Evolutionary conservation across 2,888 invertebrate genomes (phyloP).

Genomic region (Monoplex corrugatus): DNA sequence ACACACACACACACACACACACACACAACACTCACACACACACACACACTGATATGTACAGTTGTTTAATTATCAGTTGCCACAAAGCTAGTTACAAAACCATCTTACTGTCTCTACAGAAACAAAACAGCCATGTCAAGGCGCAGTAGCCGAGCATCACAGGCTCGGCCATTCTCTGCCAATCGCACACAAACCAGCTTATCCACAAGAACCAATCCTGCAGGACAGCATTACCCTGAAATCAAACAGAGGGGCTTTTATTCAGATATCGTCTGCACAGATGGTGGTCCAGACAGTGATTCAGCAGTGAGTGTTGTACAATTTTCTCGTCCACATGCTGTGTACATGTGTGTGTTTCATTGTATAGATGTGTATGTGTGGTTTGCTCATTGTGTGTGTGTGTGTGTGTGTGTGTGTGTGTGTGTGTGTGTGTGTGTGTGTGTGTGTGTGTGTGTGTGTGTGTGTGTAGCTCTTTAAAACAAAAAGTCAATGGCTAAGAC

Average conservation of each 20-base stretch:
- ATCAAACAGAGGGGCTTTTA: slow-evolving; percentile 81
- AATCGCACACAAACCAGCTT: slow-evolving; percentile 61
- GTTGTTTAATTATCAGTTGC: too few species aligned
- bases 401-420: neutral
- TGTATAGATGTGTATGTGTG: neutral
- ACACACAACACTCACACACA: neutral
- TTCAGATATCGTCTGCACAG: slow-evolving; percentile 78
- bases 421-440: slow-evolving; percentile 8
- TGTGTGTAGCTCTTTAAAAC: too few species aligned
- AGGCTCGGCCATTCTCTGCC: slow-evolving; percentile 73
- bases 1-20: slow-evolving; percentile 1
- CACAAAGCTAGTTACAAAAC: too few species aligned
- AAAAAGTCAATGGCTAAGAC: neutral
- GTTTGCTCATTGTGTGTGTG: neutral
- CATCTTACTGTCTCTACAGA: neutral
- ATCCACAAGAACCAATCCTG: neutral
- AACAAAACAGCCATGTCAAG: slow-evolving; percentile 15
- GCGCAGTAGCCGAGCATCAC: slow-evolving; percentile 60
- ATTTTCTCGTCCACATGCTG: neutral
- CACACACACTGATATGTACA: neutral
- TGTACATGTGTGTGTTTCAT: too few species aligned
- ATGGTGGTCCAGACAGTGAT: slow-evolving; percentile 60
- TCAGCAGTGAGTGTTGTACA: neutral
- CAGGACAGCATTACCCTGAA: slow-evolving; percentile 73
- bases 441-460: slow-evolving; percentile 40